Evolutionary conservation across 2,113 vertebrate genomes (phyloP).

Genomic region (Ceyx cyanopectus): DNA sequence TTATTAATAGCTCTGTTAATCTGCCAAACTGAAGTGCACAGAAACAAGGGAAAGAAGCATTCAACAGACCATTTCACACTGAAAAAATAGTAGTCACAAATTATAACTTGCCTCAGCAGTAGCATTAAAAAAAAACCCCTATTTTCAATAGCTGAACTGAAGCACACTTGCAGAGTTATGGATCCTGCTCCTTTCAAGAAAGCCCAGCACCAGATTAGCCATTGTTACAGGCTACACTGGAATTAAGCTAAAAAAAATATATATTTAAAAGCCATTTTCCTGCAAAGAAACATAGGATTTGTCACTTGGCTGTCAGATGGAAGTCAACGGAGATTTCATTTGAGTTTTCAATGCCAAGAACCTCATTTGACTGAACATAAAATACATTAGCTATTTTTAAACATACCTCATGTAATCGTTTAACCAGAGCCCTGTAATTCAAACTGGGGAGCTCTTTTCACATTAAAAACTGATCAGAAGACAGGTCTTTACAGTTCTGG

Average conservation of each 20-base stretch:
- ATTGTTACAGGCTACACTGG: background rate
- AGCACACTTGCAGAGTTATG: slow-evolving; percentile 1
- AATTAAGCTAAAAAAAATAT: background rate
- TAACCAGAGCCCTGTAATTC: slow-evolving; percentile 52
- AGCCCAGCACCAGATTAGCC: slow-evolving; percentile 7
- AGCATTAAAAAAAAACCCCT: background rate
- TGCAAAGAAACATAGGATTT: slow-evolving; percentile 21
- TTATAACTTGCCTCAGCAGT: slow-evolving; percentile 33
- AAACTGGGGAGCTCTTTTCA: slow-evolving; percentile 20
- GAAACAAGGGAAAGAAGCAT: slow-evolving; percentile 18
- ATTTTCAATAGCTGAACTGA: slow-evolving; percentile 6
- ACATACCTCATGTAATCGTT: slow-evolving; percentile 28
- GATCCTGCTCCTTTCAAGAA: background rate
- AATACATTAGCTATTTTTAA: slow-evolving; percentile 65
- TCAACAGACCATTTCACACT: slow-evolving; percentile 44
- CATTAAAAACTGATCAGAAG: slow-evolving; percentile 20
- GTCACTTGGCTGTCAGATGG: slow-evolving; percentile 41
- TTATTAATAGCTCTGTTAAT: slow-evolving; percentile 66
- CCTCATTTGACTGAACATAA: slow-evolving; percentile 55
- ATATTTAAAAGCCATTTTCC: background rate
- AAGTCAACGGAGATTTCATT: slow-evolving; percentile 40
- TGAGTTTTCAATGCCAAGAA: slow-evolving; percentile 26
- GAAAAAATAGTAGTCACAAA: slow-evolving; percentile 44
- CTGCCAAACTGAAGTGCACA: slow-evolving; percentile 53
- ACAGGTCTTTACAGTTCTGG: background rate